Evolutionary conservation across 1,140 invertebrate genomes (phyloP).

Genomic region (Proales similis): DNA sequence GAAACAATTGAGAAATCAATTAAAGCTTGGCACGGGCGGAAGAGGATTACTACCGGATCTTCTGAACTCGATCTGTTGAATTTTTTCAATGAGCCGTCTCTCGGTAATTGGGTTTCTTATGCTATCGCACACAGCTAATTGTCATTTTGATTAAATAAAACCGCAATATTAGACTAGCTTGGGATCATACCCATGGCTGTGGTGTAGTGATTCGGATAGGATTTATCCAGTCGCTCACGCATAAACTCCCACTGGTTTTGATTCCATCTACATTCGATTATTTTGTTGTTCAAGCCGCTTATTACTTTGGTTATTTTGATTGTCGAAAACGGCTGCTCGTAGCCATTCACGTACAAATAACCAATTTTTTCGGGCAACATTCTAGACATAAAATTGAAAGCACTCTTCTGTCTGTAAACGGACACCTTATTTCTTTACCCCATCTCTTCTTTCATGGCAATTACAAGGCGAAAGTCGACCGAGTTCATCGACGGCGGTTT

Average conservation of each 20-base stretch:
- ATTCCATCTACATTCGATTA: slow-evolving; percentile 76
- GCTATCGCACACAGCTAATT: slow-evolving; percentile 34
- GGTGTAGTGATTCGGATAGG: slow-evolving; percentile 77
- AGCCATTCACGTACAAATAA: slow-evolving; percentile 69
- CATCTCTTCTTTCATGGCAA: slow-evolving; percentile 59
- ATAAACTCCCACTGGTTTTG: slow-evolving; percentile 78
- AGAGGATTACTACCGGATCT: no score
- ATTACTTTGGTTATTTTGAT: slow-evolving; percentile 71
- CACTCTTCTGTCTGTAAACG: not conserved
- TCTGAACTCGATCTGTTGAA: slow-evolving; percentile 4
- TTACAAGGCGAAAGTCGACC: slow-evolving; percentile 84
- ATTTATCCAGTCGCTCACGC: slow-evolving; percentile 92
- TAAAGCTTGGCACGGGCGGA: no score
- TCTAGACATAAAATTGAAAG: slow-evolving; percentile 54
- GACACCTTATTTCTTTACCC: not conserved
- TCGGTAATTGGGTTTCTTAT: slow-evolving; percentile 32
- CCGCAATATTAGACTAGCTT: not conserved
- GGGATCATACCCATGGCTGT: slow-evolving; percentile 74
- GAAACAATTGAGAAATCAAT: no score
- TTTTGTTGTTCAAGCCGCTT: slow-evolving; percentile 77
- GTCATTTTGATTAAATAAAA: not conserved
- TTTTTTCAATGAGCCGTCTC: not conserved
- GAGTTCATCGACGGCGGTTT: slow-evolving; percentile 87
- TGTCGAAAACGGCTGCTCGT: slow-evolving; percentile 60
- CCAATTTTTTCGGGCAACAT: slow-evolving; percentile 68